Base-by-base conservation (phyloP, 2,113 vertebrate genomes). In the Puma concolor region DNA sequence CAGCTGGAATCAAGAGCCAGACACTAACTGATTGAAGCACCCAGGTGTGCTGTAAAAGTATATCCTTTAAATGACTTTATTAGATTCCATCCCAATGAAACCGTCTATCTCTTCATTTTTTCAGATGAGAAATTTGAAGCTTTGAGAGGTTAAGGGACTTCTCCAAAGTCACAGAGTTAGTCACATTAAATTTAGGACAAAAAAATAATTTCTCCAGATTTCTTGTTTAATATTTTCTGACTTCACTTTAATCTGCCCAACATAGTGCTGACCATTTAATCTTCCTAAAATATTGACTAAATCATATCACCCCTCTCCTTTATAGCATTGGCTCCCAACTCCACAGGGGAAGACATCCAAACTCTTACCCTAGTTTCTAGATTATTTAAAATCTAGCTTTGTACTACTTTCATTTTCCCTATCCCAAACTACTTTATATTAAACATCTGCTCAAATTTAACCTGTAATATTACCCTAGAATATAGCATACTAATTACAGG, bases 81-180 rank as follows among this genome's bases (percentile, higher is more conserved):
- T 69, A 72, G 72, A 88, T 77, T 87, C 14, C 36, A 86, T 86
- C 27, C 82, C 52, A 94, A 97, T 21, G 50, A 90, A 92, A 80
- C 41, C 69, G 11, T 64, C 8, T 57, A 50, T 80, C 10, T 19
- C 36, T 89, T 97, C 60, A 72, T 87, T 97, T 84, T 74, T 74
- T 95, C 23, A 72, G 44, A 44, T 57, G 38, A 95, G 23, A 91
- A 86, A 63, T 87, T 16, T 66, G 33, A 94, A 87, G 50, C 84
- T 64, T 74, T 64, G 21, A 66, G 54, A 79, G 38, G 7, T 71
- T 77, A 83, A 89, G 4, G 79, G 69, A 88, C 12, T 88, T 83
- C 29, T 8, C 52, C 36, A 64, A 72, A 97, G 33, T 83, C 86
- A 85, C 31, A 91, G 33, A 88, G 60, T 48, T 82, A 81, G 21